Percentiles rank a stretch among this genome's conserved stretches.
These are phyloP conservation scores for Tetragonula clypearis DNA, from an alignment of 1,140 invertebrate genomes.

Conservation along the genomic window DNA sequence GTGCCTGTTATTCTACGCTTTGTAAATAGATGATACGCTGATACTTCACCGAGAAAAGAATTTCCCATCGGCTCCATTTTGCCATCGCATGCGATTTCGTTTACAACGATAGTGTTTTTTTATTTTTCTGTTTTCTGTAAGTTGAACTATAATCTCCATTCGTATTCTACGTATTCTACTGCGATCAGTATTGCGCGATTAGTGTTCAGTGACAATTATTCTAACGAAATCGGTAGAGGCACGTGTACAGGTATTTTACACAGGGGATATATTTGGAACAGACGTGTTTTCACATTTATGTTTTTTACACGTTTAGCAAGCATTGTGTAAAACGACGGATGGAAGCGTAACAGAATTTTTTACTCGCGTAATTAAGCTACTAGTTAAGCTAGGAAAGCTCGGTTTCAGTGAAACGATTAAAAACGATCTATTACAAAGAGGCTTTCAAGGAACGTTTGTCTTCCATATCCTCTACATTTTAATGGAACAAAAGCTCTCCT, in stretches of 20 bases:
- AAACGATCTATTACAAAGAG: conserved; percentile 19
- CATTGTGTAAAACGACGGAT: background rate
- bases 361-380: conserved; percentile 11
- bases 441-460: background rate
- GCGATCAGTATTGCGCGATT: background rate
- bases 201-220: background rate
- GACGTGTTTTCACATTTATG: background rate
- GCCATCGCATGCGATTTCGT: background rate
- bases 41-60: no score
- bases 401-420: background rate
- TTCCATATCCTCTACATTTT: background rate
- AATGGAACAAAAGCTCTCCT: conserved; percentile 3
- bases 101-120: no score
- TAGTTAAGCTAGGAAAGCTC: background rate
- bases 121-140: no score
- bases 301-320: background rate
- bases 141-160: no score
- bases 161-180: no score
- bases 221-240: background rate
- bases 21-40: background rate
- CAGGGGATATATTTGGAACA: background rate
- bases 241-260: background rate
- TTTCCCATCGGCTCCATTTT: background rate
- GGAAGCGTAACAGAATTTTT: background rate
- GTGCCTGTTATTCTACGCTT: background rate